These are phyloP conservation scores for Ctenodactylus gundi DNA, from an alignment of 2,113 vertebrate species.

Conservation along the genomic window DNA sequence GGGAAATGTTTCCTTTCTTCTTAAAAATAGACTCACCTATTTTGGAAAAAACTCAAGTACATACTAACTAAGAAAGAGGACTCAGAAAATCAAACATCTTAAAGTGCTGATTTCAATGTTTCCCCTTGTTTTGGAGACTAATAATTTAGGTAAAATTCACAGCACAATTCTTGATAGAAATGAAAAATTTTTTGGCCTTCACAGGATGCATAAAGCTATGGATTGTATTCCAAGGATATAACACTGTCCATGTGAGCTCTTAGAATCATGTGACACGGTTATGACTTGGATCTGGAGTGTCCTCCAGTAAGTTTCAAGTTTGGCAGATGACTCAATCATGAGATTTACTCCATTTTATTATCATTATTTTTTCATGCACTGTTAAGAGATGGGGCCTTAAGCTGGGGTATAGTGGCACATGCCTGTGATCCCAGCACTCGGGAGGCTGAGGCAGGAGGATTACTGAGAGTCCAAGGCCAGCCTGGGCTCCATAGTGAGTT, in stretches of 20 bases:
- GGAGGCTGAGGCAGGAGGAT: too few relatives aligned
- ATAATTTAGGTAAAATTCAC: background rate
- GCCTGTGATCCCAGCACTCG: too few relatives aligned
- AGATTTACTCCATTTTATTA: too few relatives aligned
- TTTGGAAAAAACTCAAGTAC: background rate
- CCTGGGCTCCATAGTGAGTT: too few relatives aligned
- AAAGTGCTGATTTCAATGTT: background rate
- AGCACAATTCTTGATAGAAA: background rate
- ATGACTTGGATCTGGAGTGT: too few relatives aligned
- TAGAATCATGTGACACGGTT: too few relatives aligned
- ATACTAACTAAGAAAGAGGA: background rate
- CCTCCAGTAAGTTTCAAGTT: too few relatives aligned
- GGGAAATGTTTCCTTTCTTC: background rate
- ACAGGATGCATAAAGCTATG: background rate
- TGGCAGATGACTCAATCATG: too few relatives aligned
- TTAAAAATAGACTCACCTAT: conserved; percentile 18
- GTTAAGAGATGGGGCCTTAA: too few relatives aligned
- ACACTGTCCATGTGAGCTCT: background rate
- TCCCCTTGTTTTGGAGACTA: background rate
- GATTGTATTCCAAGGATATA: background rate
- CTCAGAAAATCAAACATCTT: background rate
- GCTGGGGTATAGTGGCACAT: too few relatives aligned
- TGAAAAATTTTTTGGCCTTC: background rate
- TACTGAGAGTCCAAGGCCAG: too few relatives aligned
- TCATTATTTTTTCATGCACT: too few relatives aligned